A percentile compares a stretch with the other conserved stretches of the same genome.
Conservation (phyloP, 1,140 invertebrate genomes). For the Rhopalosiphum maidis region DNA sequence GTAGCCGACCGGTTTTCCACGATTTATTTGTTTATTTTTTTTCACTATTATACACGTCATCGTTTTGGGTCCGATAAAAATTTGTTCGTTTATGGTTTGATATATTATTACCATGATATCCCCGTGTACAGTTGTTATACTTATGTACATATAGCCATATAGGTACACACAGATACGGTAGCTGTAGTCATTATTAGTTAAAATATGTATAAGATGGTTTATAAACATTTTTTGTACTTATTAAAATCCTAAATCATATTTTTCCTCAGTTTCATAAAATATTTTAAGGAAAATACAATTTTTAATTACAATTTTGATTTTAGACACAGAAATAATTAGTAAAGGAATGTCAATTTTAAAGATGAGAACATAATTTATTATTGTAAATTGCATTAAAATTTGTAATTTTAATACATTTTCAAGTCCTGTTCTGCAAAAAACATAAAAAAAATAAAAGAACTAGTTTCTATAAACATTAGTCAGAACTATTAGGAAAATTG, state of each 20-base stretch:
- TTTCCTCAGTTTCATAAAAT: background rate
- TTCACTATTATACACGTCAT: background rate
- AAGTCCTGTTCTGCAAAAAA: too few relatives aligned
- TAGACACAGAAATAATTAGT: too few relatives aligned
- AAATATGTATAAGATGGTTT: background rate
- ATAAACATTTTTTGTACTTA: background rate
- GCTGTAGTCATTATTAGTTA: background rate
- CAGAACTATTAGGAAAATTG: too few relatives aligned
- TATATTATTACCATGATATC: background rate
- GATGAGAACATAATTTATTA: background rate
- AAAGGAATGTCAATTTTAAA: background rate
- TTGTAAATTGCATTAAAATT: too few relatives aligned
- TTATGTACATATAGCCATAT: too few relatives aligned
- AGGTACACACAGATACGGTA: background rate
- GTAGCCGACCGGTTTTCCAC: background rate
- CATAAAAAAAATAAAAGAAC: too few relatives aligned
- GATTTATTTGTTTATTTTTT: constrained; percentile 10
- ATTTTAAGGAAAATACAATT: background rate
- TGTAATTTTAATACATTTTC: too few relatives aligned
- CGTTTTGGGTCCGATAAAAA: background rate
- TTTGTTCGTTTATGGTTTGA: background rate
- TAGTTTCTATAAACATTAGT: too few relatives aligned
- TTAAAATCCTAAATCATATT: background rate
- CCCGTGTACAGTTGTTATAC: background rate
- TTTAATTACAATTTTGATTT: too few relatives aligned